Conservation (phyloP, 2,113 vertebrate genomes). For the Chloropsis cyanopogon region DNA sequence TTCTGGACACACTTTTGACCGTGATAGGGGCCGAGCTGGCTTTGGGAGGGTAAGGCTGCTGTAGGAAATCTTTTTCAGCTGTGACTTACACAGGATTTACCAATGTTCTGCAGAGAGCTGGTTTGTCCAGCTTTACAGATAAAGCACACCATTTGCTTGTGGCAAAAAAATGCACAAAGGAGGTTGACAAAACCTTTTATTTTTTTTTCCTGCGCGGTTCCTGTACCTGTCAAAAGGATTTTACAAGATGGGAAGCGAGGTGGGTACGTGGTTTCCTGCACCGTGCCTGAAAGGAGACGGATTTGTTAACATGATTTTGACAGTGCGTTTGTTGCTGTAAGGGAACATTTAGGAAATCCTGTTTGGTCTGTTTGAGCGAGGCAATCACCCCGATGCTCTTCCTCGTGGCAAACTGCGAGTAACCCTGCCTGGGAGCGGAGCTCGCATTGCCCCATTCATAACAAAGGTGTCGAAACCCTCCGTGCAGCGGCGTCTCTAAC, state of each 20-base stretch:
- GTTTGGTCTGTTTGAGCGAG: not conserved
- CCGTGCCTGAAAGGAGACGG: not conserved
- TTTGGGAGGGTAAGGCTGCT: not conserved
- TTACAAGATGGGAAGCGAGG: not conserved
- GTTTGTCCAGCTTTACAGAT: not conserved
- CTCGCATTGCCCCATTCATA: not conserved
- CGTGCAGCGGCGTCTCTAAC: not conserved
- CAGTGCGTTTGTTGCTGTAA: not conserved
- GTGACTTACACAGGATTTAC: not conserved
- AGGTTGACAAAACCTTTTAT: not conserved
- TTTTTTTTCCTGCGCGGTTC: not conserved
- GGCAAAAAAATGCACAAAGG: rapidly evolving
- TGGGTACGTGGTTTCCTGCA: not conserved
- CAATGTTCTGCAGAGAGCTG: not conserved
- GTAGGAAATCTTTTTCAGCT: not conserved
- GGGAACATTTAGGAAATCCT: not conserved
- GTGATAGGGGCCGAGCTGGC: not conserved
- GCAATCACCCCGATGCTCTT: not conserved
- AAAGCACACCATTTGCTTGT: not conserved
- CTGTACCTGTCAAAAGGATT: not conserved
- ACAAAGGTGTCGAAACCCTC: not conserved
- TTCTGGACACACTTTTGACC: not conserved
- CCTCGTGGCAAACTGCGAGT: not conserved
- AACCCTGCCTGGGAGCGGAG: not conserved
- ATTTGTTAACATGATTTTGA: not conserved